Evolutionary conservation across 2,888 invertebrate species (phyloP).

Genomic region (Cheilosia vernalis): DNA sequence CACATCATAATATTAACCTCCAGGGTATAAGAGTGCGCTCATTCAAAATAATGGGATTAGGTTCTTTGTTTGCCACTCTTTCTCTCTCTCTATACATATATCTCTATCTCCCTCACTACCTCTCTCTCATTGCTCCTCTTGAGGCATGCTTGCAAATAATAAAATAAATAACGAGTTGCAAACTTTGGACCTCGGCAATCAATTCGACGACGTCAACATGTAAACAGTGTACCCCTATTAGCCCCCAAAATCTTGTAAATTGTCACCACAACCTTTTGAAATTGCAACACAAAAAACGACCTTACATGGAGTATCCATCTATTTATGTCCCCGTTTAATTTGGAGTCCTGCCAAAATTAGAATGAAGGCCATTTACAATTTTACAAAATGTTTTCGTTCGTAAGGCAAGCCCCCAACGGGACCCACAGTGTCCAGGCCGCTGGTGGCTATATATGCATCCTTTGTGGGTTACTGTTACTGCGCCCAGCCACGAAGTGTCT

Average conservation of each 20-base stretch:
- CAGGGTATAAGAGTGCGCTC: background rate
- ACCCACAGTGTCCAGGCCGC: conserved; percentile 36
- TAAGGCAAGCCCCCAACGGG: conserved; percentile 6
- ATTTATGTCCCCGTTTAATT: conserved; percentile 29
- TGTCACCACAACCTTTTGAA: conserved; percentile 6
- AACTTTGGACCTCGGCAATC: background rate
- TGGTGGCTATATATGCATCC: conserved; percentile 16
- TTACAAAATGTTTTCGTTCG: background rate
- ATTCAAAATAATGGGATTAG: background rate
- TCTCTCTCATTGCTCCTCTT: too few relatives aligned
- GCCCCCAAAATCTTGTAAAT: background rate
- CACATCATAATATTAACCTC: background rate
- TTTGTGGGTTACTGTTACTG: conserved; percentile 35
- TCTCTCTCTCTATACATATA: too few relatives aligned
- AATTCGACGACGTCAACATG: background rate
- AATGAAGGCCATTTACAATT: conserved; percentile 37
- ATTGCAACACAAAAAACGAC: background rate
- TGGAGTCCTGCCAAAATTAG: conserved; percentile 32
- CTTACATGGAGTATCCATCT: background rate
- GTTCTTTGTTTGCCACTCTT: background rate
- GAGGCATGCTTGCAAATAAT: background rate
- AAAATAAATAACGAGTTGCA: background rate
- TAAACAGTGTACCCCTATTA: background rate
- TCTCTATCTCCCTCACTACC: too few relatives aligned
- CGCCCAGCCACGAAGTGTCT: conserved; percentile 22